Evolutionary conservation across 2,888 invertebrate species (phyloP).

Genomic region (Lepas anatifera): DNA sequence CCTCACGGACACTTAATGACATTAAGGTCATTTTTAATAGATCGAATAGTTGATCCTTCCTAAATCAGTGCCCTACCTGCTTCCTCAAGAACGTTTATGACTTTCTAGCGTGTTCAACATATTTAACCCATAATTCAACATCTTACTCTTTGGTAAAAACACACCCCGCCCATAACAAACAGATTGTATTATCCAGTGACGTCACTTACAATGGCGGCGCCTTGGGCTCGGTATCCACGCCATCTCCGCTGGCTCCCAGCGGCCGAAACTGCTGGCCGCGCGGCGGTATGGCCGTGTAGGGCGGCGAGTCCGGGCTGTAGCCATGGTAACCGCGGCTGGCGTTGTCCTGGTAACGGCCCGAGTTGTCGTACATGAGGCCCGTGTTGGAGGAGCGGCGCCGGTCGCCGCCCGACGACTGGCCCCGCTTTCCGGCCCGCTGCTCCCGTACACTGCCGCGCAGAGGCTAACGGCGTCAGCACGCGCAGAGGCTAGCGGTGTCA

Average conservation of each 20-base stretch:
- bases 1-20: too few relatives aligned
- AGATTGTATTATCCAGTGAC: too few relatives aligned
- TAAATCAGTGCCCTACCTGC: too few relatives aligned
- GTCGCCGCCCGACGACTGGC: neutral
- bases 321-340: conserved; percentile 13
- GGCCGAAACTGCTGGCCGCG: conserved; percentile 3
- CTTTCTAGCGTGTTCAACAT: too few relatives aligned
- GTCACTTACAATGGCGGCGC: neutral
- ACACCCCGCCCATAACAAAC: too few relatives aligned
- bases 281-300: conserved; percentile 7
- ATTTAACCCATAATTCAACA: too few relatives aligned
- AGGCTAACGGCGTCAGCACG: too few relatives aligned
- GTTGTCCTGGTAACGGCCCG: conserved; percentile 10
- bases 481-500: too few relatives aligned
- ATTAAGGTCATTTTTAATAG: too few relatives aligned
- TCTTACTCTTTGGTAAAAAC: too few relatives aligned
- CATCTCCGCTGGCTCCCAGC: neutral
- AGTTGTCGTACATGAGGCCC: conserved; percentile 1
- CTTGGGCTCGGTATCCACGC: conserved; percentile 1
- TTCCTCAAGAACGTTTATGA: too few relatives aligned
- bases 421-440: neutral
- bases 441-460: conserved; percentile 4
- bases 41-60: too few relatives aligned
- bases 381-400: neutral
- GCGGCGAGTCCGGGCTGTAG: conserved; percentile 14